Conservation (phyloP, 2,888 invertebrate species). For the Linnaemya vulpina region DNA sequence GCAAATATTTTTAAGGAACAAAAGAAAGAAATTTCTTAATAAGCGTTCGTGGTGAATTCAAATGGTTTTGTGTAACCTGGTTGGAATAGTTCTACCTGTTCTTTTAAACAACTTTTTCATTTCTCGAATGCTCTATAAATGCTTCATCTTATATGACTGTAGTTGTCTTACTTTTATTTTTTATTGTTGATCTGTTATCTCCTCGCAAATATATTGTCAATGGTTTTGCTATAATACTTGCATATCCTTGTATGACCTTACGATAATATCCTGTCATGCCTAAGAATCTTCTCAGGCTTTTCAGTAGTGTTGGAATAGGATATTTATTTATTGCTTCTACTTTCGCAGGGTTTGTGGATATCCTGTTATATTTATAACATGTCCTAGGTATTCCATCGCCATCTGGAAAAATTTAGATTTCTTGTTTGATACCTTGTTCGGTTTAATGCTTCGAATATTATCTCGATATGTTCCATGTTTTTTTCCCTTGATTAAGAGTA, state of each 20-base stretch:
- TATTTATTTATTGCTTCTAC: conserved; percentile 1
- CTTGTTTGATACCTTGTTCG: too few relatives aligned
- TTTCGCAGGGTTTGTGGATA: not conserved
- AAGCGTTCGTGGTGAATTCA: not conserved
- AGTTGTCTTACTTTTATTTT: not conserved
- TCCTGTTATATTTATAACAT: conserved; percentile 2
- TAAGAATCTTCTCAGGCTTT: too few relatives aligned
- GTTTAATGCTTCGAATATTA: too few relatives aligned
- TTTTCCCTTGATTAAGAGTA: too few relatives aligned
- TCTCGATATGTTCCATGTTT: not conserved
- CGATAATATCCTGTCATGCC: not conserved
- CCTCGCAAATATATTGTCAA: too few relatives aligned
- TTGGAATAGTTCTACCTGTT: not conserved
- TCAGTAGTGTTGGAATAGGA: not conserved
- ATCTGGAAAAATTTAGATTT: too few relatives aligned
- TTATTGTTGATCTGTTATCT: not conserved
- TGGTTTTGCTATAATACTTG: too few relatives aligned
- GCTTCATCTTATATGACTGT: not conserved
- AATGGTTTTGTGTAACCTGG: not conserved
- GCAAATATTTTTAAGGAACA: too few relatives aligned
- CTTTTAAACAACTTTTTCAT: not conserved
- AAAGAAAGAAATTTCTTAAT: too few relatives aligned
- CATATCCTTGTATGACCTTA: conserved; percentile 5
- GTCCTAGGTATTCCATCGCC: not conserved
- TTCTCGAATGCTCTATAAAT: not conserved